These are phyloP conservation scores for Pongo pygmaeus DNA, from an alignment of 2,113 vertebrate species.

Conservation along the genomic window DNA sequence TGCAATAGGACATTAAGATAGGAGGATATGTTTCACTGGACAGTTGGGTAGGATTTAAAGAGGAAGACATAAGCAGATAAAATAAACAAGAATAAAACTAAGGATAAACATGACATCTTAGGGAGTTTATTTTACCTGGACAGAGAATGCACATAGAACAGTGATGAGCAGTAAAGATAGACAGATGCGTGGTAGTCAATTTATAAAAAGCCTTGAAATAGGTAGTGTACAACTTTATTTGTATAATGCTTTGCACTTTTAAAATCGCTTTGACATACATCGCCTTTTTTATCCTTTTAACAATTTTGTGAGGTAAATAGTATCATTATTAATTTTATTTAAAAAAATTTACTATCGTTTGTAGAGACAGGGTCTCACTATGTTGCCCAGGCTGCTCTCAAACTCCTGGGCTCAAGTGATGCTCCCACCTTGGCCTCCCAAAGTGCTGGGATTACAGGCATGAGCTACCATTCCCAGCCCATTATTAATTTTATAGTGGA, in stretches of 20 bases:
- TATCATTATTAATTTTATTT: not conserved
- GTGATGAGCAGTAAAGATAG: not conserved
- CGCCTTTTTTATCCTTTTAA: not conserved
- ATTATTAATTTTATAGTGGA: not conserved
- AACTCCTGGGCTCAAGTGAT: too few relatives aligned
- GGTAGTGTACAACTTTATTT: not conserved
- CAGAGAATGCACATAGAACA: not conserved
- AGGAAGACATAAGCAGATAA: not conserved
- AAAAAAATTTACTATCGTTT: too few relatives aligned
- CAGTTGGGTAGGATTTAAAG: not conserved
- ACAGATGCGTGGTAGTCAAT: not conserved
- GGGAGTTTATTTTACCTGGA: not conserved
- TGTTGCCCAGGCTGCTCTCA: too few relatives aligned
- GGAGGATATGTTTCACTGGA: not conserved
- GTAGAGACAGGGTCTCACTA: too few relatives aligned
- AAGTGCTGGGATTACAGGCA: too few relatives aligned
- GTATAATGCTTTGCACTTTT: not conserved
- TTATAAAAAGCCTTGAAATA: not conserved
- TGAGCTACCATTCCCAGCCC: too few relatives aligned
- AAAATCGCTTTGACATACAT: not conserved
- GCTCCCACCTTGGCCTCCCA: too few relatives aligned
- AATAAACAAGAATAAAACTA: not conserved
- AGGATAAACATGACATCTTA: not conserved
- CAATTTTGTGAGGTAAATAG: not conserved
- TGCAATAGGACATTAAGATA: not conserved